phyloP scores from a whole-genome alignment of 1,140 invertebrate species.

The Drosophila santomea region DNA sequence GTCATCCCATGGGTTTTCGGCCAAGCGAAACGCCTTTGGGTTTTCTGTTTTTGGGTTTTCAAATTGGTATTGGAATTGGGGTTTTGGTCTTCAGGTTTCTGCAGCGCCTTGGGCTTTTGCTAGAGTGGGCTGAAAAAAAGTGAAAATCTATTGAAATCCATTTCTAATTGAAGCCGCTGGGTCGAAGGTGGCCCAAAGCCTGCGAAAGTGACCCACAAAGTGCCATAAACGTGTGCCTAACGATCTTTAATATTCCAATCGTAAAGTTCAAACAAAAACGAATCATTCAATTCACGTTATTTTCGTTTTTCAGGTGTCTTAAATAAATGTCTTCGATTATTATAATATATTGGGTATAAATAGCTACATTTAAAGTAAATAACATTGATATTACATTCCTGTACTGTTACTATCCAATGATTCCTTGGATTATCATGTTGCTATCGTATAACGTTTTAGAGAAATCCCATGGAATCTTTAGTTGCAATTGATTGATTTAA shows the following conservation, averaged over 20 bases:
- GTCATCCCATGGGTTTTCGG: slow-evolving; percentile 45
- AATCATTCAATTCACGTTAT: background rate
- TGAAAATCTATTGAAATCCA: slow-evolving; percentile 35
- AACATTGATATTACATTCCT: too few species aligned
- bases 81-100: background rate
- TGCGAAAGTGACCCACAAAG: slow-evolving; percentile 30
- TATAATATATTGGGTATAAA: too few species aligned
- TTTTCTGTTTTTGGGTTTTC: background rate
- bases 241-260: background rate
- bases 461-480: too few species aligned
- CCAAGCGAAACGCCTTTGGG: slow-evolving; percentile 21
- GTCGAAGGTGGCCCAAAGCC: slow-evolving; percentile 19
- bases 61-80: background rate
- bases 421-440: too few species aligned
- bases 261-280: background rate
- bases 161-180: slow-evolving; percentile 55
- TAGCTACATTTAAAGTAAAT: background rate
- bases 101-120: slow-evolving; percentile 2
- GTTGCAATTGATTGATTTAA: background rate
- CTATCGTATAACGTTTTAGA: too few species aligned
- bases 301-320: too few species aligned
- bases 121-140: slow-evolving; percentile 8
- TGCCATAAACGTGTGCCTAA: background rate
- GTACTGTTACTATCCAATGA: too few species aligned
- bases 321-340: background rate